These are phyloP conservation scores for Masnerella sp. DNA, from an alignment of 2,888 invertebrate genomes.

Conservation along the genomic window DNA sequence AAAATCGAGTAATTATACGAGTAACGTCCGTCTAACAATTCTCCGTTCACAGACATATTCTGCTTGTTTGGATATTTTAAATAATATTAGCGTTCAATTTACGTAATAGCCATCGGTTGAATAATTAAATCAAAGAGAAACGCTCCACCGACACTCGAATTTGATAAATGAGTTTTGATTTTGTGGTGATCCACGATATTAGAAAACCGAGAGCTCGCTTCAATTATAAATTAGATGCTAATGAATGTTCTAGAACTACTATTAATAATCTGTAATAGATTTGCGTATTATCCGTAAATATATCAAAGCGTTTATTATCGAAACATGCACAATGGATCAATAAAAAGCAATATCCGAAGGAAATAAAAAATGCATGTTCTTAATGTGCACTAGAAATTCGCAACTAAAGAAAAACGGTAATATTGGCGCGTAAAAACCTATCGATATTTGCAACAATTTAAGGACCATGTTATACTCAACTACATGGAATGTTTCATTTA, in stretches of 20 bases:
- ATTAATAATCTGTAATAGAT: conserved; percentile 5
- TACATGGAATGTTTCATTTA: conserved; percentile 33
- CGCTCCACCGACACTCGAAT: conserved; percentile 6
- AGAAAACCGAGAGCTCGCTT: conserved; percentile 6
- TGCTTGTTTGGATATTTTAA: conserved; percentile 1
- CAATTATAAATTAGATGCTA: conserved; percentile 19
- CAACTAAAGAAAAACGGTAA: conserved; percentile 2
- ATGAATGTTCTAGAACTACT: conserved; percentile 6
- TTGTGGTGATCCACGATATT: not conserved
- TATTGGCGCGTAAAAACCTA: conserved; percentile 1
- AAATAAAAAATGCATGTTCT: too few species aligned
- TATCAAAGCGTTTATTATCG: not conserved
- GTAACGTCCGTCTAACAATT: not conserved
- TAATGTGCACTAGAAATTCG: not conserved
- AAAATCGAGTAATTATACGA: not conserved
- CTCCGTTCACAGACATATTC: not conserved
- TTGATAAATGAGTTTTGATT: conserved; percentile 17
- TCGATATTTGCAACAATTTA: conserved; percentile 28
- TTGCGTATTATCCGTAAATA: not conserved
- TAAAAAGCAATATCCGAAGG: too few species aligned
- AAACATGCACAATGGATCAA: not conserved
- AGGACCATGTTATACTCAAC: conserved; percentile 14
- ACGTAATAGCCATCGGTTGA: not conserved
- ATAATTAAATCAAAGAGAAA: conserved; percentile 8
- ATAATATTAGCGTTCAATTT: conserved; percentile 11